Evolutionary conservation across 2,113 vertebrate genomes (phyloP).

Genomic region (Ageneiosus marmoratus): DNA sequence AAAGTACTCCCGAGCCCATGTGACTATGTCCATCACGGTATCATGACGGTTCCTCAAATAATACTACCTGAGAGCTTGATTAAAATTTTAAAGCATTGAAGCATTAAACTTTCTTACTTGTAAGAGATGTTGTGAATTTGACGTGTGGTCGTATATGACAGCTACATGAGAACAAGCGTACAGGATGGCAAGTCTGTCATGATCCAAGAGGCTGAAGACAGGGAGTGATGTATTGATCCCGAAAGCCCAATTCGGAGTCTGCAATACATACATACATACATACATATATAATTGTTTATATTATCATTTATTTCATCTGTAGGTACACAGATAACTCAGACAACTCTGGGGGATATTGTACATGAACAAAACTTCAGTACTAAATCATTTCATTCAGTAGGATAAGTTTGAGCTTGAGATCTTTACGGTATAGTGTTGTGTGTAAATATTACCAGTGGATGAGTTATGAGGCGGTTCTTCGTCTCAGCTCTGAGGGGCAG

Average conservation of each 20-base stretch:
- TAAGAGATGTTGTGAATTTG: slow-evolving; percentile 77
- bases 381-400: background rate
- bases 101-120: no score
- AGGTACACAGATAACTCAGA: background rate
- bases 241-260: slow-evolving; percentile 82
- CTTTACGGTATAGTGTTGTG: background rate
- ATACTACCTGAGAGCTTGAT: no score
- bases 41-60: no score
- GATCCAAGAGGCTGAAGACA: slow-evolving; percentile 78
- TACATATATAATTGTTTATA: background rate
- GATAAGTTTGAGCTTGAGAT: background rate
- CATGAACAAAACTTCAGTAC: background rate
- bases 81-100: no score
- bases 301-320: background rate
- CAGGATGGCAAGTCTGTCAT: slow-evolving; percentile 74
- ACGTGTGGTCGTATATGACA: slow-evolving; percentile 77
- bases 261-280: no score
- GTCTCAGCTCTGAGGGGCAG: slow-evolving; percentile 68
- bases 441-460: slow-evolving; percentile 77
- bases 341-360: background rate
- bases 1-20: no score
- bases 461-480: slow-evolving; percentile 32
- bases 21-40: no score
- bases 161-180: slow-evolving; percentile 75
- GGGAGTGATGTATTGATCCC: slow-evolving; percentile 83